A percentile compares a stretch with the other conserved stretches of the same genome.
Conservation (phyloP, 1,140 invertebrate species). For the honey bee (Apis mellifera) region Amel_HAv3.1 CM009941.2:13390001-13390500, state of each 20-base stretch:
- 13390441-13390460: neutral
- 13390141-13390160: neutral
- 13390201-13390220: no score
- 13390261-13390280: no score
- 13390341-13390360: no score
- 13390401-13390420: no score
- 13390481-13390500: neutral
- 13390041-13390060: conserved; percentile 62
- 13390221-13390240: no score
- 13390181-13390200: neutral
- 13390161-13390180: neutral
- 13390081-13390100: conserved; percentile 59
- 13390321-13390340: no score
- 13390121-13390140: conserved; percentile 38
- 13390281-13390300: no score
- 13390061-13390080: conserved; percentile 69
- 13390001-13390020: conserved; percentile 31
- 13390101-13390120: conserved; percentile 62
- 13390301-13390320: no score
- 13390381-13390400: no score
- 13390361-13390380: no score
- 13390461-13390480: conserved; percentile 20
- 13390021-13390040: conserved; percentile 52
- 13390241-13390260: no score
- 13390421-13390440: neutral